Evolutionary conservation across 2,888 invertebrate species (phyloP), one percentile per base, ranked within the genome.

Genomic region (Pachliopta kotzebuea): DNA sequence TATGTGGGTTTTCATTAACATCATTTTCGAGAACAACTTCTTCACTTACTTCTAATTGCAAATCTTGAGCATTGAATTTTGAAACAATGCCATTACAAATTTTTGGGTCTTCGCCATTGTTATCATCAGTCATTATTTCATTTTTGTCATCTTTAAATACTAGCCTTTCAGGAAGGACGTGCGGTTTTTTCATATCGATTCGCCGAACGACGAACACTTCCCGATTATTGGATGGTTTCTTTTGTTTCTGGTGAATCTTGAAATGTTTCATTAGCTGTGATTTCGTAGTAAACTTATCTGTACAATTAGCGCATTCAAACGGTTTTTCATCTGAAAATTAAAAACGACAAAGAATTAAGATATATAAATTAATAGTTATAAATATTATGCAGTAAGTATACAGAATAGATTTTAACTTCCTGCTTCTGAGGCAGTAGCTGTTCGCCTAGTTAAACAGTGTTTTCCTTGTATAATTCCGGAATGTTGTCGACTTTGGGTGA

Each of bases 241-340:
- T 78, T 37, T 74, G 74, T 23, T 69, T 69, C 9, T 78, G 71
- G 61, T 88, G 87, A 4, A 70, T 73, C 73, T 83, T 86, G 2
- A 83, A 61, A 67, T 91, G 90, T 63, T 81, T 86, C 45, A 78
- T 70, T 31, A 87, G 76, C 62, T 86, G 81, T 0, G 81, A 75
- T 71, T 85, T 88, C 4, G 85, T 83, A n/a, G 81, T 67, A 65
- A 83, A 88, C 61, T 79, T 85, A 37, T 74, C 74, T 1, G 76
- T 65, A 64, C 90, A 91, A 21, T 74, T 71, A 0, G 79, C 75
- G 62, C 90, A 91, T 69, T 88, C 86, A 62, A 80, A 90, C 8
- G 89, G 88, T 70, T 83, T 88, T 71, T 90, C 89, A 50, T 88
- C 90, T 91, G 78, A 0, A 75, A 75, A 63, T 29, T 70, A 64